Conservation (phyloP, 2,797 vertebrate species). For the Microctenopoma stevenorrisi region DNA sequence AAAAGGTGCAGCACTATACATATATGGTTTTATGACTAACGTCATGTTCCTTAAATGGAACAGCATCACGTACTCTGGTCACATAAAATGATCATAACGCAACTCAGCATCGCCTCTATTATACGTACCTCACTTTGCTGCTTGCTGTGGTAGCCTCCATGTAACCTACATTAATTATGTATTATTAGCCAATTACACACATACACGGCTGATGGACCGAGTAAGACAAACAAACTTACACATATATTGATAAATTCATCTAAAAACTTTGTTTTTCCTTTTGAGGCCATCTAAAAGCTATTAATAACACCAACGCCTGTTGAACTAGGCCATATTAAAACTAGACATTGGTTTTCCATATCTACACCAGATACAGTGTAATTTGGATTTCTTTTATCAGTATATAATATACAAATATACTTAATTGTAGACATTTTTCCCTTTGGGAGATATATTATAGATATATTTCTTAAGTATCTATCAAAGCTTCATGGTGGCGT, state of each 20-base stretch:
- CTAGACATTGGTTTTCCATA: too few relatives aligned
- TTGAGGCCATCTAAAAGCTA: too few relatives aligned
- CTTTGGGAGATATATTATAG: neutral
- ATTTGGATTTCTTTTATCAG: too few relatives aligned
- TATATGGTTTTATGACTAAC: neutral
- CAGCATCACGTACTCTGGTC: constrained; percentile 11
- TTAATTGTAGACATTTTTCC: neutral
- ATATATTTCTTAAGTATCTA: neutral
- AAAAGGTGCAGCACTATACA: constrained; percentile 56
- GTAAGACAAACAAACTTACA: neutral
- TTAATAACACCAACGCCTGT: too few relatives aligned
- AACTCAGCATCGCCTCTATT: constrained; percentile 23
- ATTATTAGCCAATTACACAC: neutral
- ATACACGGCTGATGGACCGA: constrained; percentile 1
- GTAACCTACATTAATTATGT: neutral
- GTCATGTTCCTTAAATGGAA: constrained; percentile 4
- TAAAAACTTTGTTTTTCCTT: too few relatives aligned
- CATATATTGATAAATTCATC: neutral
- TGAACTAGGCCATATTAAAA: too few relatives aligned
- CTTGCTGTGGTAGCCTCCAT: constrained; percentile 19
- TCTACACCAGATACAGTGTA: too few relatives aligned
- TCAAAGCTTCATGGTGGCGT: neutral
- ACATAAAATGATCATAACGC: constrained; percentile 1
- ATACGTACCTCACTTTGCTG: constrained; percentile 33
- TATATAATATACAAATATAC: too few relatives aligned